These are phyloP conservation scores for Aethes cnicana DNA, from an alignment of 2,888 invertebrate genomes.

Conservation along the genomic window DNA sequence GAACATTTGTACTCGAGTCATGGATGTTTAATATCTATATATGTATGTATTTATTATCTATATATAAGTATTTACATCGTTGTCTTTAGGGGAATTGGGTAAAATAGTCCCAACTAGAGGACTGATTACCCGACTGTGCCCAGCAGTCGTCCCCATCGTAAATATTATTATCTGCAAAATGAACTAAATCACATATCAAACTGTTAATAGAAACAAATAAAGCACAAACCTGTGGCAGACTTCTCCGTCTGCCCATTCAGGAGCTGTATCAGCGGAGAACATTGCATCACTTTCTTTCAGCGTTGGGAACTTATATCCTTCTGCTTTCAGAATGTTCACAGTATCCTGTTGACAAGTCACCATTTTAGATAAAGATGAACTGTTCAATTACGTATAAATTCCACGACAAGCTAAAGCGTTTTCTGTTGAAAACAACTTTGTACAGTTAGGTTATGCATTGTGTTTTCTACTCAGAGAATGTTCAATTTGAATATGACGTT, in stretches of 20 bases:
- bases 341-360: constrained; percentile 86
- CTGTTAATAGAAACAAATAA: neutral
- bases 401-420: constrained; percentile 42
- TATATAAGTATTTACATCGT: too few relatives aligned
- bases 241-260: constrained; percentile 98
- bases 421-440: neutral
- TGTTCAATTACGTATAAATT: constrained; percentile 22
- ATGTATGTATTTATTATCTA: too few relatives aligned
- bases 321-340: constrained; percentile 95
- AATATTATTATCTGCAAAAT: too few relatives aligned
- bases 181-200: too few relatives aligned
- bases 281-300: constrained; percentile 98
- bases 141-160: too few relatives aligned
- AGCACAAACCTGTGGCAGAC: constrained; percentile 88
- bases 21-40: too few relatives aligned
- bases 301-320: constrained; percentile 94
- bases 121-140: too few relatives aligned
- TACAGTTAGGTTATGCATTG: neutral
- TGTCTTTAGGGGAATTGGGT: too few relatives aligned
- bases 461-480: constrained; percentile 1
- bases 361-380: neutral
- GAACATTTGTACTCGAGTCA: too few relatives aligned
- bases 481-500: constrained; percentile 6
- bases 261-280: constrained; percentile 98
- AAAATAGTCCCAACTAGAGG: too few relatives aligned